phyloP scores from a whole-genome alignment of 2,888 invertebrate genomes.

The Norana najaformis region DNA sequence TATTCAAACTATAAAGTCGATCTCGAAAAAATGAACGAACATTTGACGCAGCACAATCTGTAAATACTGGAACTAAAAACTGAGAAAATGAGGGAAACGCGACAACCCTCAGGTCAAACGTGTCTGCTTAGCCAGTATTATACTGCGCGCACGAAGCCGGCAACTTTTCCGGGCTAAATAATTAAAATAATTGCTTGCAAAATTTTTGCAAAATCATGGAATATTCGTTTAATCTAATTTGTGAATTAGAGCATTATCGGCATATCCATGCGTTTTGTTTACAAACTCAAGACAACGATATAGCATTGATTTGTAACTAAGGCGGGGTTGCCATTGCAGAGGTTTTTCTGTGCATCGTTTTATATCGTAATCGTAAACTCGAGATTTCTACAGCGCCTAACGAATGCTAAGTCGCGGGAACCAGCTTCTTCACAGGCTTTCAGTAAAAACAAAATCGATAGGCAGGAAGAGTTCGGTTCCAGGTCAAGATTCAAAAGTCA shows the following conservation, averaged over 20 bases:
- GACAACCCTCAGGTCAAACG: background rate
- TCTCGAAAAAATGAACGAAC: background rate
- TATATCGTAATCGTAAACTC: background rate
- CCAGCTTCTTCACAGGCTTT: too few species aligned
- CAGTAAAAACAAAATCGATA: too few species aligned
- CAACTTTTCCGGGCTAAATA: background rate
- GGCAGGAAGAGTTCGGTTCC: too few species aligned
- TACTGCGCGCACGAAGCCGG: background rate
- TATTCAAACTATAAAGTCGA: background rate
- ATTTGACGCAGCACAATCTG: background rate
- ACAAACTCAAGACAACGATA: background rate
- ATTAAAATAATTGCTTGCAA: background rate
- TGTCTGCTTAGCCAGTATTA: background rate
- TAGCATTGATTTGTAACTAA: background rate
- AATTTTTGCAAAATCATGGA: background rate
- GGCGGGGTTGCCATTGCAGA: background rate
- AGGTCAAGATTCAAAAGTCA: too few species aligned
- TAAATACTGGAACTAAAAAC: background rate
- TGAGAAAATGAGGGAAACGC: background rate
- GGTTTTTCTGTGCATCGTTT: background rate
- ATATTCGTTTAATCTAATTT: background rate
- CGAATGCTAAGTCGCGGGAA: too few species aligned
- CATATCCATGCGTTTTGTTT: background rate
- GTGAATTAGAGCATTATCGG: background rate
- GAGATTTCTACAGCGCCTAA: too few species aligned